Evolutionary conservation across 1,140 invertebrate genomes (phyloP).

Genomic region (Leptopilina clavipes): DNA sequence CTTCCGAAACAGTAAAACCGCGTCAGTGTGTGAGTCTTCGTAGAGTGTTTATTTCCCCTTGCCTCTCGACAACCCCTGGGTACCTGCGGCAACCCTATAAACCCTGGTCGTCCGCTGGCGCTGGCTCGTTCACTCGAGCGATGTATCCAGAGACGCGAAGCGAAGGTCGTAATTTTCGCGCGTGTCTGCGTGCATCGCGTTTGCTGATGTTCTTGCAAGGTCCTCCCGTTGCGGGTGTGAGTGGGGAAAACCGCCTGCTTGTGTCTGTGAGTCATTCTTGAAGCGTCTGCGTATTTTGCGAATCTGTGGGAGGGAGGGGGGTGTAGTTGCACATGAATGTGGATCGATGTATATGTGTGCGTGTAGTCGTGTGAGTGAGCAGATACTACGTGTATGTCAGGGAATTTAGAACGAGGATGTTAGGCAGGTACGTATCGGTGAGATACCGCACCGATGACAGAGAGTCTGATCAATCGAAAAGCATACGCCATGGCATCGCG

Average conservation of each 20-base stretch:
- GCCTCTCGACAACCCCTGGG: conserved; percentile 40
- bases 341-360: background rate
- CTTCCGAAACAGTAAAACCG: conserved; percentile 71
- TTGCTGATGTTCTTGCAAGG: conserved; percentile 53
- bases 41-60: conserved; percentile 35
- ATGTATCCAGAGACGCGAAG: conserved; percentile 66
- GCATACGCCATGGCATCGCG: conserved; percentile 36
- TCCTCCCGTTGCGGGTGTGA: conserved; percentile 30
- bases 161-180: conserved; percentile 66
- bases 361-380: background rate
- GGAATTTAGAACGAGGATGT: conserved; percentile 45
- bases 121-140: conserved; percentile 61
- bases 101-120: conserved; percentile 62
- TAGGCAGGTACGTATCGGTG: conserved; percentile 55
- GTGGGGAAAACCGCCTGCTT: conserved; percentile 12
- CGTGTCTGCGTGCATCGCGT: conserved; percentile 60
- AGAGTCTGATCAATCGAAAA: conserved; percentile 60
- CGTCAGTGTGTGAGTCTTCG: conserved; percentile 60
- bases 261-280: conserved; percentile 8
- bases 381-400: conserved; percentile 17
- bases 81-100: conserved; percentile 47
- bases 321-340: background rate
- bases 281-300: conserved; percentile 21
- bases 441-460: conserved; percentile 58
- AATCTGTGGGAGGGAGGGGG: background rate